Percentiles rank a stretch among this genome's conserved stretches.
Conservation (phyloP, 2,888 invertebrate genomes). For the Patella pellucida region DNA sequence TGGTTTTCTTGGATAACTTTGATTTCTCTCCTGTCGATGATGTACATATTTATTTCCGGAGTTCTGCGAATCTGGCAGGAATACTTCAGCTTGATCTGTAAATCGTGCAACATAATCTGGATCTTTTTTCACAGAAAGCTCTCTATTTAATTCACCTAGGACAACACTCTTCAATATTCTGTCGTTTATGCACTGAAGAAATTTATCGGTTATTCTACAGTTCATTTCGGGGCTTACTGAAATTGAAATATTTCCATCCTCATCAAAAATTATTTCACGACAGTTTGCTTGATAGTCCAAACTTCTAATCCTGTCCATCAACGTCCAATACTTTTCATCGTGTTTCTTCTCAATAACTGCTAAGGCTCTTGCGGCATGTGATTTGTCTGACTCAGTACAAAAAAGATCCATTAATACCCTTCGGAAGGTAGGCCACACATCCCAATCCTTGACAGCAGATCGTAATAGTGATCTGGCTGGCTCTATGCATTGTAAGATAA, state of each 20-base stretch:
- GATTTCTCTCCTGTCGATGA: neutral
- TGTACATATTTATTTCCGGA: too few relatives aligned
- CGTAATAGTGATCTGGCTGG: neutral
- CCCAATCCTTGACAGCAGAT: neutral
- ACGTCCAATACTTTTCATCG: constrained; percentile 4
- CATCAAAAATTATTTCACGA: neutral
- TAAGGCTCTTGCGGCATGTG: neutral
- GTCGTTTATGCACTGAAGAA: neutral
- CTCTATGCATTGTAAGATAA: neutral
- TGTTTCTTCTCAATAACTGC: neutral
- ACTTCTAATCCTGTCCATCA: constrained; percentile 8
- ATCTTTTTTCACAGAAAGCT: neutral
- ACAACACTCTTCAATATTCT: neutral
- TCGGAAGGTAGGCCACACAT: neutral
- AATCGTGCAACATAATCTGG: neutral
- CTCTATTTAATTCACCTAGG: neutral
- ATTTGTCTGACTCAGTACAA: neutral
- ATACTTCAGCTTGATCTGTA: neutral
- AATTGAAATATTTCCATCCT: neutral
- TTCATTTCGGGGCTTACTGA: neutral
- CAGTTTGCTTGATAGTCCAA: neutral
- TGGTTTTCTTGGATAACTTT: neutral
- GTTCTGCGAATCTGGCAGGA: neutral
- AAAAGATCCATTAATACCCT: neutral
- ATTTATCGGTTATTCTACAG: neutral